Evolutionary conservation across 2,797 vertebrate genomes (phyloP), one percentile per base, ranked within the genome.

Genomic region (Acrossocheilus wenchowensis): DNA sequence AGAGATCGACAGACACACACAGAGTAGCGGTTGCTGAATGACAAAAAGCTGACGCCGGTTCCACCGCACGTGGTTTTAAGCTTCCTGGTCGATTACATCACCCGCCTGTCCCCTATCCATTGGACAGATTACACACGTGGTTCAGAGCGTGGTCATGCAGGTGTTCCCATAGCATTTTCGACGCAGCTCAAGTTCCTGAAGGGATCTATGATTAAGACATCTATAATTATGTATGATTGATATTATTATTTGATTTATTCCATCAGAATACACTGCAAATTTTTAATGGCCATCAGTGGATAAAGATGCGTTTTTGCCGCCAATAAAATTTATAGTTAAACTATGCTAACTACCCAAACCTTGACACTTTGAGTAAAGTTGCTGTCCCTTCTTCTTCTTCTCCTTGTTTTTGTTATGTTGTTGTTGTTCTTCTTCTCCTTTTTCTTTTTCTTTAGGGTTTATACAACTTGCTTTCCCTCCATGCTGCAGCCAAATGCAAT

Each of bases 401-500:
- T 9, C 50, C 17, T 8, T 39, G 9, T 45, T 9, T 14, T 19
- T 39, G 36, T 54, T 57, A 80, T 64, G 21, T 60, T 60, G 30
- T 54, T 54, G 48, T 74, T 74, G 1, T 34, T 48, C 4, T 39
- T 48, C 39, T 30, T 14, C 21, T 43, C 34, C 45, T 66, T 19
- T 43, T 57, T 84, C 54, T 41, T 81, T 4, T 15, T 23, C 21
- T 48, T 73, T 10, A 60, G 1, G 15, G 26, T 73, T 68, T 62
- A 23, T 64, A 62, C 30, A 62, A 78, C 26, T 75, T 21, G 17
- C 39, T 39, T 71, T 52, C 43, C 10, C 43, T 82, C 57, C 72
- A 48, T 26, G 23, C 50, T 52, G 43, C 45, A 79, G 80, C 57
- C 23, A 14, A 85, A 82, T 64, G 68, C 23, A 64, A 26, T n/a